phyloP scores from a whole-genome alignment of 2,113 vertebrate species.

The Grammomys dolichurus region DNA sequence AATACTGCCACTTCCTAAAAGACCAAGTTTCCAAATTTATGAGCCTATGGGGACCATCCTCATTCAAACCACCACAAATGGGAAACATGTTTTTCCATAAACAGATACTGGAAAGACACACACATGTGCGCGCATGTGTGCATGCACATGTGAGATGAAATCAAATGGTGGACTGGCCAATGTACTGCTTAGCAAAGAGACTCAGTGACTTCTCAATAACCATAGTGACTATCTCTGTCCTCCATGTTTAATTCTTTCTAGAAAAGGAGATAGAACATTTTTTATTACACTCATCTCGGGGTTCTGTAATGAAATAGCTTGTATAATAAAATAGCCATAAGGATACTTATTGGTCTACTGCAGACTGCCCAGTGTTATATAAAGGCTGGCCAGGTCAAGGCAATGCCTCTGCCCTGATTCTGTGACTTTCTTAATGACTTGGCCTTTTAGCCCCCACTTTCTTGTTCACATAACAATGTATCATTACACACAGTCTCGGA shows the following conservation, averaged over 20 bases:
- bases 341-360: fast-evolving
- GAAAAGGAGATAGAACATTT: background rate
- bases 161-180: constrained; percentile 85
- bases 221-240: background rate
- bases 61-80: constrained; percentile 64
- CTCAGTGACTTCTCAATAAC: background rate
- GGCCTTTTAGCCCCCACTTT: background rate
- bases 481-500: background rate
- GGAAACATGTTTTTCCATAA: constrained; percentile 91
- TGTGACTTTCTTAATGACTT: background rate
- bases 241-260: background rate
- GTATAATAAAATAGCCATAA: background rate
- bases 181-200: constrained; percentile 9
- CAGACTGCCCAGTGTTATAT: background rate
- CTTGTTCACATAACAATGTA: background rate
- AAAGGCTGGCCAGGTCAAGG: background rate
- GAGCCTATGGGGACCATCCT: background rate
- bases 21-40: background rate
- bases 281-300: background rate
- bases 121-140: too few species aligned
- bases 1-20: background rate
- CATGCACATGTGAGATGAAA: constrained; percentile 71
- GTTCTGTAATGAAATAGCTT: background rate
- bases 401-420: background rate
- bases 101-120: constrained; percentile 88